Evolutionary conservation across 2,888 invertebrate species (phyloP).

Genomic region (Hyposoter dolosus): DNA sequence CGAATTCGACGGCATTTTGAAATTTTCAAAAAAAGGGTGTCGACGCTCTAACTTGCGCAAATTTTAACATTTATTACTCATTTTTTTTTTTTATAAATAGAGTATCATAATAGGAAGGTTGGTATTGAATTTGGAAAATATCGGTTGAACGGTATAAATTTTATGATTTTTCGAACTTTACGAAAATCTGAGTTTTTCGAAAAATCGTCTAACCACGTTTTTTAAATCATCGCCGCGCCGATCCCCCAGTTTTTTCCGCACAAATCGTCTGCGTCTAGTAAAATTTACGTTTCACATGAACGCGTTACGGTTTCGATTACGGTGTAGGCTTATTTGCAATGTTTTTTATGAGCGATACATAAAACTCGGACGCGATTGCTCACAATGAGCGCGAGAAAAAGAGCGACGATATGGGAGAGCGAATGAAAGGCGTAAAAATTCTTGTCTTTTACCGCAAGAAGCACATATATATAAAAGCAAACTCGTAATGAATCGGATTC

Average conservation of each 20-base stretch:
- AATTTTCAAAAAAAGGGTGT: too few relatives aligned
- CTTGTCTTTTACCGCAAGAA: constrained; percentile 19
- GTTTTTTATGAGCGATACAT: constrained; percentile 29
- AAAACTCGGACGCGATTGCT: neutral
- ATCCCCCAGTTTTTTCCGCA: neutral
- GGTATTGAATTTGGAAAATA: too few relatives aligned
- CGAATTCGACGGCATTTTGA: too few relatives aligned
- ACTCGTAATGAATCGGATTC: constrained; percentile 24
- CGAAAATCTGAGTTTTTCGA: neutral
- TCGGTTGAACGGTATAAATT: too few relatives aligned
- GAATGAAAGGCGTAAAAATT: constrained; percentile 52
- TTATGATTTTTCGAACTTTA: too few relatives aligned
- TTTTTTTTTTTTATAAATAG: too few relatives aligned
- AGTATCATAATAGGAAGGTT: too few relatives aligned
- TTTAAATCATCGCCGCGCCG: neutral
- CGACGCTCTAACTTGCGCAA: too few relatives aligned
- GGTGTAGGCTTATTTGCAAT: constrained; percentile 39
- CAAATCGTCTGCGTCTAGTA: neutral
- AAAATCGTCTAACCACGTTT: neutral
- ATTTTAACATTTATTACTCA: too few relatives aligned
- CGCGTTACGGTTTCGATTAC: constrained; percentile 65
- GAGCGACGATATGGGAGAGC: neutral
- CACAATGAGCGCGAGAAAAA: constrained; percentile 3
- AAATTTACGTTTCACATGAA: constrained; percentile 40
- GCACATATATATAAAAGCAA: constrained; percentile 6